phyloP scores from a whole-genome alignment of 2,113 vertebrate genomes.

The Phasianus colchicus region DNA sequence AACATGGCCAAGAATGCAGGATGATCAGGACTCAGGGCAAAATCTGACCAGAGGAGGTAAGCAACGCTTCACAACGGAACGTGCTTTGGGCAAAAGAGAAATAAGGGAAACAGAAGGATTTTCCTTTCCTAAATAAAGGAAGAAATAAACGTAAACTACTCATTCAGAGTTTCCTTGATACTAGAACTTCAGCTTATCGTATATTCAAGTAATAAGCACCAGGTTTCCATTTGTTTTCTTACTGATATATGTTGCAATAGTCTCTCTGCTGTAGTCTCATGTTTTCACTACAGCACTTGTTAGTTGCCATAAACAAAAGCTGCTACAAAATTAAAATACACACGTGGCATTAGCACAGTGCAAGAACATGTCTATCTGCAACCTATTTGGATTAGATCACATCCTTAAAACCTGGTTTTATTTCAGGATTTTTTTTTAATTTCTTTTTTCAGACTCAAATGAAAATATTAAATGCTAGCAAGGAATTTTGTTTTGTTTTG shows the following conservation, averaged over 20 bases:
- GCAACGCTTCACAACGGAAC: background rate
- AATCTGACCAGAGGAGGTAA: background rate
- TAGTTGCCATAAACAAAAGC: background rate
- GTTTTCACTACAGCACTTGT: background rate
- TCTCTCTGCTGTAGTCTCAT: background rate
- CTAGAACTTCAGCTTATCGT: background rate
- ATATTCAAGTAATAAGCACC: background rate
- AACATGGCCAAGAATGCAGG: background rate
- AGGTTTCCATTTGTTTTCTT: background rate
- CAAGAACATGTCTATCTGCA: background rate
- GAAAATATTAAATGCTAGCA: background rate
- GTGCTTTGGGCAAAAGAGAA: background rate
- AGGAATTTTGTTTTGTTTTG: background rate
- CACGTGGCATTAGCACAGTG: rapidly evolving
- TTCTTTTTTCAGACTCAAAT: background rate
- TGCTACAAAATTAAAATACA: background rate
- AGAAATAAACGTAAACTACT: background rate
- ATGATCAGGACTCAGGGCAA: background rate
- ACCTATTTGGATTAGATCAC: background rate
- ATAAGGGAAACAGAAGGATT: background rate
- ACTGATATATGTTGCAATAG: background rate
- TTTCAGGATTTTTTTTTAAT: background rate
- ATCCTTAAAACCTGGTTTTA: background rate
- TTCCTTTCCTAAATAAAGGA: background rate
- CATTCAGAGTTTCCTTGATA: background rate